Percentiles rank a stretch among this genome's conserved stretches.
Evolutionary conservation across 2,797 vertebrate genomes (phyloP).

Genomic region (Artibeus lituratus): DNA sequence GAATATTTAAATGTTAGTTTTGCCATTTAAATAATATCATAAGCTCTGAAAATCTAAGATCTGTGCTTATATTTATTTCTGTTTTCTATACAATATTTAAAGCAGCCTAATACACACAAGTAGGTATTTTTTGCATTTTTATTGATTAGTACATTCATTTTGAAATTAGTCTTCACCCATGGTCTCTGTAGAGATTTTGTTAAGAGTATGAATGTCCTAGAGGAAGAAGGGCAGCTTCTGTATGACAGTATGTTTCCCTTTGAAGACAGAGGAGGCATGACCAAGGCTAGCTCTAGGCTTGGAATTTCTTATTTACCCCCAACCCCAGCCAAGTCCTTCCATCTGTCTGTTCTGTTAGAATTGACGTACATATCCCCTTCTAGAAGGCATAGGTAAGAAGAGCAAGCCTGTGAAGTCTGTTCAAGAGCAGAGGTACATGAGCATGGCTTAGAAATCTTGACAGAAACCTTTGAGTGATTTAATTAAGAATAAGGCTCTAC

Average conservation of each 20-base stretch:
- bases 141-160: background rate
- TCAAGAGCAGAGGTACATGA: background rate
- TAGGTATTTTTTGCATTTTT: background rate
- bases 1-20: conserved; percentile 4
- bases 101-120: background rate
- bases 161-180: background rate
- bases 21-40: background rate
- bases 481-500: background rate
- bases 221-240: background rate
- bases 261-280: background rate
- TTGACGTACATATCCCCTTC: background rate
- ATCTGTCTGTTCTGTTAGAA: background rate
- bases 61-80: background rate
- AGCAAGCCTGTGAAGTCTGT: background rate
- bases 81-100: background rate
- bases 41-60: conserved; percentile 1
- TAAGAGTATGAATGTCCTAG: background rate
- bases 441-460: background rate
- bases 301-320: background rate
- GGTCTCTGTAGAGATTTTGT: background rate
- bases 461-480: background rate
- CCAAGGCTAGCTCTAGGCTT: background rate
- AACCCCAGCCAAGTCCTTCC: background rate
- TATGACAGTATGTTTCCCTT: background rate
- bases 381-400: background rate